Evolutionary conservation across 1,140 invertebrate genomes (phyloP).

Genomic region (Cheumatopsyche charites): DNA sequence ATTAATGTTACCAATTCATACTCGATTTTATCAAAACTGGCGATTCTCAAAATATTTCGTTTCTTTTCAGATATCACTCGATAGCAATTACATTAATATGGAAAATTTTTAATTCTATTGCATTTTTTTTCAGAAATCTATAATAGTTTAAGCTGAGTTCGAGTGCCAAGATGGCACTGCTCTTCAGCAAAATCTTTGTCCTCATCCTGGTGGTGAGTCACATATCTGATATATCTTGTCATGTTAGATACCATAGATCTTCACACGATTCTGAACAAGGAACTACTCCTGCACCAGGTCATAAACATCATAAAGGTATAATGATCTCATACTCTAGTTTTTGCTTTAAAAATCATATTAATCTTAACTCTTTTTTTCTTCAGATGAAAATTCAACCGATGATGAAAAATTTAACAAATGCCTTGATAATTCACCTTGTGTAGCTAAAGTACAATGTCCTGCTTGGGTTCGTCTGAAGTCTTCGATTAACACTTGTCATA

Average conservation of each 20-base stretch:
- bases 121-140: no score
- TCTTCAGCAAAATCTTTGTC: conserved; percentile 1
- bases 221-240: background rate
- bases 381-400: no score
- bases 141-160: background rate
- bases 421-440: conserved; percentile 58
- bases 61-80: no score
- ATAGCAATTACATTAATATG: no score
- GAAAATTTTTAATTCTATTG: no score
- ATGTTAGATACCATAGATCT: conserved; percentile 18
- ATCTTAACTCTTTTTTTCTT: no score
- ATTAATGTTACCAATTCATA: no score
- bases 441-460: conserved; percentile 67
- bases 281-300: background rate
- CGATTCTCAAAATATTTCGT: no score
- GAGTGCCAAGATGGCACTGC: background rate
- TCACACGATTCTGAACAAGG: background rate
- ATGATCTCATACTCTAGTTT: no score
- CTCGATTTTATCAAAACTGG: no score
- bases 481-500: conserved; percentile 61
- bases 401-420: conserved; percentile 51
- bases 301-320: background rate
- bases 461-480: conserved; percentile 61
- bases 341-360: no score
- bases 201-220: background rate